Percentiles rank a stretch among this genome's conserved stretches.
phyloP scores from a whole-genome alignment of 2,888 invertebrate genomes.

The Lumbricus terrestris region DNA sequence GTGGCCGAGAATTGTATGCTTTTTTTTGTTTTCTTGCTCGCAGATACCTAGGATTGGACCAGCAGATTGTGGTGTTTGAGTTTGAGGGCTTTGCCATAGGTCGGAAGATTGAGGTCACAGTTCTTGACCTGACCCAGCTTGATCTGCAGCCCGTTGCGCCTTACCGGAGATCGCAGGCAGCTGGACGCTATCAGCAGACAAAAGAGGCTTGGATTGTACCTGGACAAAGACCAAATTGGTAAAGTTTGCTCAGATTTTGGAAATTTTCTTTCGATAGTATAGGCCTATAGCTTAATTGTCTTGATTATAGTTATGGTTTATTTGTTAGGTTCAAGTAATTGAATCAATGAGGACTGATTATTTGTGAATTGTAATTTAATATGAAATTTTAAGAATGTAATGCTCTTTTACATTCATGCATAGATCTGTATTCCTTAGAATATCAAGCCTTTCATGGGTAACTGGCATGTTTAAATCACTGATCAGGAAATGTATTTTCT shows the following conservation, averaged over 20 bases:
- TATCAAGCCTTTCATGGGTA: no score
- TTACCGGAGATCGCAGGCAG: constrained; percentile 25
- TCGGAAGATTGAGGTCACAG: constrained; percentile 42
- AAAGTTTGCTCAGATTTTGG: background rate
- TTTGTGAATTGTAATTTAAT: no score
- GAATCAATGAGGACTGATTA: no score
- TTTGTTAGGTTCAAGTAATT: no score
- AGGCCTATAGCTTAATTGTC: no score
- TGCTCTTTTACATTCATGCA: background rate
- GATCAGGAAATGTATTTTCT: no score
- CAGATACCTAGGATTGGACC: constrained; percentile 47
- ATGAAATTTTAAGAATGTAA: no score
- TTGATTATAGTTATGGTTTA: no score
- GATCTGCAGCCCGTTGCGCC: constrained; percentile 28
- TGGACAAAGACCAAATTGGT: constrained; percentile 37
- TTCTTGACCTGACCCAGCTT: constrained; percentile 26
- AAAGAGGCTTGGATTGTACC: constrained; percentile 37
- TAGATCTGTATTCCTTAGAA: background rate
- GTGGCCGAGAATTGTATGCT: no score
- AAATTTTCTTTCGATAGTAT: background rate
- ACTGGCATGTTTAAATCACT: no score
- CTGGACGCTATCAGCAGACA: background rate
- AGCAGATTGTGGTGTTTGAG: constrained; percentile 45
- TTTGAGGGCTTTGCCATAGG: constrained; percentile 49
- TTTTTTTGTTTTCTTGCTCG: background rate